A percentile compares a stretch with the other conserved stretches of the same genome.
Conservation (phyloP, 2,888 invertebrate species). For the Branchipolynoe longqiensis region DNA sequence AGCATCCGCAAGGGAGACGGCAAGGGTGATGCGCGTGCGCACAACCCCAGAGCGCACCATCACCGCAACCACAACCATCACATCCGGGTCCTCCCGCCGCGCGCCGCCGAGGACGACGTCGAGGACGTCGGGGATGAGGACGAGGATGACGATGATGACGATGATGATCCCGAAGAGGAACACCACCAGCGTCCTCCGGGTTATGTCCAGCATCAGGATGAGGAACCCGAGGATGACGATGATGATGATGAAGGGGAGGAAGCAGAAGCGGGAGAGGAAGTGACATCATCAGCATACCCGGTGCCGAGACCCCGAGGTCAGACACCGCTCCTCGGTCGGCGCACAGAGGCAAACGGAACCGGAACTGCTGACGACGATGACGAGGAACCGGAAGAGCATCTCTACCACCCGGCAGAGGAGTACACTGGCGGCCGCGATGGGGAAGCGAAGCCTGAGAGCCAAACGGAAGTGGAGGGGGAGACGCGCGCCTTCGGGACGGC, state of each 20-base stretch:
- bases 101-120: not conserved
- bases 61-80: not conserved
- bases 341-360: not conserved
- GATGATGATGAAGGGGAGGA: conserved; percentile 21
- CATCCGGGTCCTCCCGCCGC: not conserved
- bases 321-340: conserved; percentile 24
- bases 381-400: no score
- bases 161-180: not conserved
- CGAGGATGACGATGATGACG: not conserved
- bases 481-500: not conserved
- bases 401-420: conserved; percentile 7
- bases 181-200: not conserved
- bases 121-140: conserved; percentile 30
- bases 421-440: not conserved
- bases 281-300: not conserved
- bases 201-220: not conserved
- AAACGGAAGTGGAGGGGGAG: not conserved
- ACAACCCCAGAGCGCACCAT: not conserved
- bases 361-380: no score
- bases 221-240: conserved; percentile 29
- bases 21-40: not conserved
- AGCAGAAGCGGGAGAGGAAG: not conserved
- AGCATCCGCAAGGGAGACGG: no score
- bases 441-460: not conserved
- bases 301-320: conserved; percentile 15